Evolutionary conservation across 2,888 invertebrate genomes (phyloP), one percentile per base, ranked within the genome.

Genomic region (Uropetala carovei): DNA sequence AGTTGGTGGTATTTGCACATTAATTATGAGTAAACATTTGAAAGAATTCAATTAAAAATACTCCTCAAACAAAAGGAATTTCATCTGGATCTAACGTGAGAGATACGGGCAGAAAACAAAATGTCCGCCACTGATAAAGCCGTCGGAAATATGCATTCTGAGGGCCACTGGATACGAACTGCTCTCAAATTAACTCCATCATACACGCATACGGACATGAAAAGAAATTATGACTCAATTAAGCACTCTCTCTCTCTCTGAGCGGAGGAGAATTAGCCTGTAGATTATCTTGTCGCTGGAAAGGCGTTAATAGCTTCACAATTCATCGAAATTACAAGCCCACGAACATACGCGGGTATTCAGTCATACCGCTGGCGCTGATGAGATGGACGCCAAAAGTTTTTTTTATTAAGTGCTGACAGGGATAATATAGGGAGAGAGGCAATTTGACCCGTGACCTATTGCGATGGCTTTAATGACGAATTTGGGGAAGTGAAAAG

Each of bases 271-370:
- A 75, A 75, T 75, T 75, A 75, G 75, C 75, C 27, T 13, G 22
- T 18, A 75, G 75, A 75, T 75, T 75, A 75, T 75, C 75, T 75
- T 75, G 75, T 75, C 75, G 75, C 75, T 13, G 75, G 22, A 75
- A 75, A 75, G 75, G 75, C 75, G 75, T 75, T 75, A 75, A 75
- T 75, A 75, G 27, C 75, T 18, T 22, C 22, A 75, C 75, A 27
- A 22, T 75, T 75, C 75, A 75, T 75, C 75, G 22, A 75, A 43
- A 75, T 75, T 75, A 75, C 75, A 75, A 75, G 43, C 22, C 27
- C 22, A 27, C 75, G 16, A 22, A 22, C 75, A 75, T 22, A 27
- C 75, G n/a, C 16, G 75, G 75, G 27, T 75, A 2, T 68, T 10
- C 18, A 68, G 68, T 75, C 75, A 75, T 75, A 75, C 75, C 75